Conservation (phyloP, 1,140 invertebrate species). For the Leptestheria dahalacensis region DNA sequence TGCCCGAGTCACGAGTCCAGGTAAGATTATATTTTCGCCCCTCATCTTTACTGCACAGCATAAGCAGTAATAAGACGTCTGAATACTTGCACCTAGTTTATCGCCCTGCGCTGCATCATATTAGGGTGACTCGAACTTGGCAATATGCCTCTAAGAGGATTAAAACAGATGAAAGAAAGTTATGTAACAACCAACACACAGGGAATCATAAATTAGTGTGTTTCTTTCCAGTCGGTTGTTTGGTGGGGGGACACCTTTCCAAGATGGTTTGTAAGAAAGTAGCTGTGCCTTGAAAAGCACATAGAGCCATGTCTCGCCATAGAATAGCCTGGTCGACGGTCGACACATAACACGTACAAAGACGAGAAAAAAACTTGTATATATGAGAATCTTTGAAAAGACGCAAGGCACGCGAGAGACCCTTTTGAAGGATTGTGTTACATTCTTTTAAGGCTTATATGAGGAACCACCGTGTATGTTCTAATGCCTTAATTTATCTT, state of each 20-base stretch:
- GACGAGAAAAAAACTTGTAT: neutral
- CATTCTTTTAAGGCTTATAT: too few relatives aligned
- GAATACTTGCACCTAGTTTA: too few relatives aligned
- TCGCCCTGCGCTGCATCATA: too few relatives aligned
- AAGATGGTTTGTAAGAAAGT: neutral
- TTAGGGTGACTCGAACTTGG: too few relatives aligned
- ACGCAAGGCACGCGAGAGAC: neutral
- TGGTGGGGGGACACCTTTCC: neutral
- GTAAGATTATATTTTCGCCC: constrained; percentile 36
- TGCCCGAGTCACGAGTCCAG: constrained; percentile 96
- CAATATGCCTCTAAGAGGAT: too few relatives aligned
- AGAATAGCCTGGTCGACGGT: too few relatives aligned
- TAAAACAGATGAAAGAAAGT: neutral
- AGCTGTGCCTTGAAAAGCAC: neutral
- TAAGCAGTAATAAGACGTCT: too few relatives aligned
- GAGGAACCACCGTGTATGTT: too few relatives aligned
- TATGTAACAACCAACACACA: neutral
- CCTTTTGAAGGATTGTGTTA: neutral
- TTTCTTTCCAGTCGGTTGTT: neutral
- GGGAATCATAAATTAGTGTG: neutral
- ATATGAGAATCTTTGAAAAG: neutral
- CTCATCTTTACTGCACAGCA: too few relatives aligned
- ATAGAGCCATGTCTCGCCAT: too few relatives aligned
- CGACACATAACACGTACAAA: neutral
- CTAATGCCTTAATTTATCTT: too few relatives aligned